Percentiles rank a stretch among this genome's conserved stretches.
These are phyloP conservation scores for Caenorhabditis tropicalis DNA, from an alignment of 1,140 invertebrate species.

Conservation along the genomic window DNA sequence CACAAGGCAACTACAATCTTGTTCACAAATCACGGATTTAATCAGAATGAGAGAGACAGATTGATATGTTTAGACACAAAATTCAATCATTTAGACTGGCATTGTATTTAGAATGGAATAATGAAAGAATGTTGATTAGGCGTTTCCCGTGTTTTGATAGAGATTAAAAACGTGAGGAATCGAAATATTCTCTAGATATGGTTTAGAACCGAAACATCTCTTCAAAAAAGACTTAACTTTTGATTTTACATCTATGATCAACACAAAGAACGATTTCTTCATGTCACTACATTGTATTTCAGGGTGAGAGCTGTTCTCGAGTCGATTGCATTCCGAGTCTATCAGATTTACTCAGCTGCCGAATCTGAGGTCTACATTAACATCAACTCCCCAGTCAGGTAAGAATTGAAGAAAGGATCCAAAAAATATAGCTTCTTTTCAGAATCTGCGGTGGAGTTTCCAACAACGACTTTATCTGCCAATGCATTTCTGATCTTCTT, in stretches of 20 bases:
- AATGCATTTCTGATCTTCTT: slow-evolving; percentile 84
- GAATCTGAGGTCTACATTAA: slow-evolving; percentile 74
- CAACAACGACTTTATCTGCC: slow-evolving; percentile 86
- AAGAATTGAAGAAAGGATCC: not conserved
- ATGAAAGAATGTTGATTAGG: not conserved
- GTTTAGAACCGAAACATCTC: no score
- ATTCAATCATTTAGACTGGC: not conserved
- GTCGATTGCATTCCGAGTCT: slow-evolving; percentile 84
- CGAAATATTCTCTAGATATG: no score
- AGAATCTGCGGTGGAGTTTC: slow-evolving; percentile 93
- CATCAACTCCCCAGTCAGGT: slow-evolving; percentile 50
- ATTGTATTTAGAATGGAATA: not conserved
- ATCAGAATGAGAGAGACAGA: not conserved
- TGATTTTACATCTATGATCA: not conserved
- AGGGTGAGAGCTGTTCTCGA: slow-evolving; percentile 82
- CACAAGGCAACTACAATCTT: not conserved
- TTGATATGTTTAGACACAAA: not conserved
- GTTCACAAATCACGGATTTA: not conserved
- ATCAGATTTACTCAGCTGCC: slow-evolving; percentile 80
- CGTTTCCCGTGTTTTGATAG: not conserved
- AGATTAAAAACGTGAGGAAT: not conserved
- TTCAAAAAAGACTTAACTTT: no score
- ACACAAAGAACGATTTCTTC: not conserved
- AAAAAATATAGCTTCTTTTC: no score
- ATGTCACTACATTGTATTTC: slow-evolving; percentile 5